Percentiles rank a stretch among this genome's conserved stretches.
These are phyloP conservation scores for Cistogaster globosa DNA, from an alignment of 2,888 invertebrate genomes.

Conservation along the genomic window DNA sequence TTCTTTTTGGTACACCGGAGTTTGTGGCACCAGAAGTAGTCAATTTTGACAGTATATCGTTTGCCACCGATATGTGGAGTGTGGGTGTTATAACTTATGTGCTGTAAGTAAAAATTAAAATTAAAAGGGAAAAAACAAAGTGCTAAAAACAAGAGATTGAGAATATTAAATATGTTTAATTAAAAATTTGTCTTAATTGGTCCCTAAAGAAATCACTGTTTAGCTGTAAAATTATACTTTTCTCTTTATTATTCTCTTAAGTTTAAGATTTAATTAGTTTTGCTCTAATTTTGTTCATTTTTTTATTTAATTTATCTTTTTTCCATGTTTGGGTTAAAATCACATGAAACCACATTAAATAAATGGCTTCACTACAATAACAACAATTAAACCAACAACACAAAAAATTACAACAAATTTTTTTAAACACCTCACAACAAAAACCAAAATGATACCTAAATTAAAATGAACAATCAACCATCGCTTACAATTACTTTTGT, in stretches of 20 bases:
- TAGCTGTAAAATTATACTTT: slow-evolving; percentile 2
- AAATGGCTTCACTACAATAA: slow-evolving; percentile 59
- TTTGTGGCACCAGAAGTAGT: slow-evolving; percentile 99
- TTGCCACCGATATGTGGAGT: slow-evolving; percentile 99
- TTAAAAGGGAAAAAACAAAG: not conserved
- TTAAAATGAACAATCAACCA: slow-evolving; percentile 27
- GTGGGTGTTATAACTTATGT: slow-evolving; percentile 99
- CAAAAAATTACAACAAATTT: slow-evolving; percentile 11
- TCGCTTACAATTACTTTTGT: slow-evolving; percentile 1
- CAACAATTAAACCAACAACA: slow-evolving; percentile 36
- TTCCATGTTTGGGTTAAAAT: not conserved
- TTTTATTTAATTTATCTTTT: slow-evolving; percentile 21
- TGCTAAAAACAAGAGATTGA: not conserved
- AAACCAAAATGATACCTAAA: slow-evolving; percentile 23
- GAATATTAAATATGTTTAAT: slow-evolving; percentile 8
- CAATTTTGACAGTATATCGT: slow-evolving; percentile 98
- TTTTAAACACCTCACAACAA: slow-evolving; percentile 55
- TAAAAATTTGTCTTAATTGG: slow-evolving; percentile 40
- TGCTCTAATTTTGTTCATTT: slow-evolving; percentile 47
- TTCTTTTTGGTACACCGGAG: slow-evolving; percentile 98
- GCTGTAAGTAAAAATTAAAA: slow-evolving; percentile 89
- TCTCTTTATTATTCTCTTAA: not conserved
- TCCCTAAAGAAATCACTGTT: slow-evolving; percentile 60
- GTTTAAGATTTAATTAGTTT: slow-evolving; percentile 50
- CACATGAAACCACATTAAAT: slow-evolving; percentile 1